phyloP scores from a whole-genome alignment of 2,888 invertebrate species.

The Drosophila anomelani region DNA sequence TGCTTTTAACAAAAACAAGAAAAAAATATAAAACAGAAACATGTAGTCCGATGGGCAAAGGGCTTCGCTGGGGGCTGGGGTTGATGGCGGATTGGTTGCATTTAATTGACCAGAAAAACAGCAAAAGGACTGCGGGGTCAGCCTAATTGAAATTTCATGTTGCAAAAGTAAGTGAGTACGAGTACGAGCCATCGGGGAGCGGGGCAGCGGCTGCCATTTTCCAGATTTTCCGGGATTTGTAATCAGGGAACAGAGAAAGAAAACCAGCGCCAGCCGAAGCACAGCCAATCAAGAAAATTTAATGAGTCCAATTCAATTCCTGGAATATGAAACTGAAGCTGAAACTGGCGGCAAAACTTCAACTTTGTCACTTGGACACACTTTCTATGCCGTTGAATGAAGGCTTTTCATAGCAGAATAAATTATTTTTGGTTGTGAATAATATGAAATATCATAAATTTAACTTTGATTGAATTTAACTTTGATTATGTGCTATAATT shows the following conservation, averaged over 20 bases:
- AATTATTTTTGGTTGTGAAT: neutral
- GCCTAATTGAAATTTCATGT: constrained; percentile 83
- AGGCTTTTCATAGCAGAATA: neutral
- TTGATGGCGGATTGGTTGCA: constrained; percentile 56
- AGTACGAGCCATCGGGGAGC: constrained; percentile 25
- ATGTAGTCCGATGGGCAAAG: constrained; percentile 8
- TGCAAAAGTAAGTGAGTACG: constrained; percentile 67
- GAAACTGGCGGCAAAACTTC: neutral
- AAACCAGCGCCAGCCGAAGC: neutral
- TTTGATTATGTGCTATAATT: too few relatives aligned
- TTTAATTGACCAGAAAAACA: constrained; percentile 80
- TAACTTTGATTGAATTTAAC: too few relatives aligned
- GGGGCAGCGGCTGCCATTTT: neutral
- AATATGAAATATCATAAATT: neutral
- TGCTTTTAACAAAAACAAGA: neutral
- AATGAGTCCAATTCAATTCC: neutral
- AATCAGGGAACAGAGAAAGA: constrained; percentile 10
- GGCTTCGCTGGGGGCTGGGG: constrained; percentile 9
- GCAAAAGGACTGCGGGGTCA: constrained; percentile 60
- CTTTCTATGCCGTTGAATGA: neutral
- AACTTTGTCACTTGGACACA: neutral
- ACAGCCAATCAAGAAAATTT: constrained; percentile 1
- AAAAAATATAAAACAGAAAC: neutral
- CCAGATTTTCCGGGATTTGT: constrained; percentile 31
- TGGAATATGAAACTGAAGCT: neutral